These are phyloP conservation scores for Heliconius congener DNA, from an alignment of 1,140 invertebrate species.

Conservation along the genomic window DNA sequence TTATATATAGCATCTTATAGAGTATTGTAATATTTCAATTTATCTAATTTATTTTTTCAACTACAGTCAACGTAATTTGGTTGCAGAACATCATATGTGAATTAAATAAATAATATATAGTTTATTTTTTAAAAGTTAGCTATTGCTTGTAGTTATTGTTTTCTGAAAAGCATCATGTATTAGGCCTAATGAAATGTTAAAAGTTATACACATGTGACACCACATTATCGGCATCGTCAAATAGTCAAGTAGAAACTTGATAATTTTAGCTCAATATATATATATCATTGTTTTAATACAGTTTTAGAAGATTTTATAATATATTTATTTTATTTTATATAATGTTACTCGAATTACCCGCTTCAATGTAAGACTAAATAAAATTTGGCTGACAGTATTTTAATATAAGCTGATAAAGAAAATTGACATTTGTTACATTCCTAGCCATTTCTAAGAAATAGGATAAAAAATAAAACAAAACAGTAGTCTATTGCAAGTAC, in stretches of 20 bases:
- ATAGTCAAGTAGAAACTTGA: constrained; percentile 40
- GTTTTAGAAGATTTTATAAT: constrained; percentile 41
- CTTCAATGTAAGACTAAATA: constrained; percentile 46
- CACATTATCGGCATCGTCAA: constrained; percentile 35
- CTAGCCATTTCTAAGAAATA: constrained; percentile 47
- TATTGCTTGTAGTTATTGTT: constrained; percentile 20
- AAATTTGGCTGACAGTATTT: constrained; percentile 53
- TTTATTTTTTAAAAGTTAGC: constrained; percentile 18
- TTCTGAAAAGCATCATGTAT: constrained; percentile 33
- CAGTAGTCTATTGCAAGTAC: constrained; percentile 63
- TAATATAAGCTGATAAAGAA: constrained; percentile 48
- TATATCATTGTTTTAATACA: constrained; percentile 41
- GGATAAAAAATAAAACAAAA: constrained; percentile 32
- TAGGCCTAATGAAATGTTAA: constrained; percentile 30
- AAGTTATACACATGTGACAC: constrained; percentile 25
- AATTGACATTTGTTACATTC: constrained; percentile 64
- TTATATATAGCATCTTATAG: constrained; percentile 31
- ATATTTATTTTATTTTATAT: constrained; percentile 47
- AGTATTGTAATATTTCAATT: constrained; percentile 39
- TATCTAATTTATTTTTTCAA: constrained; percentile 40
- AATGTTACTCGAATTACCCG: constrained; percentile 34
- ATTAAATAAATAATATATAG: constrained; percentile 15
- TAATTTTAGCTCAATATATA: constrained; percentile 40
- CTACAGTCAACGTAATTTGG: constrained; percentile 18
- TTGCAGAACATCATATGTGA: constrained; percentile 14